These are phyloP conservation scores for Vollenhovia emeryi DNA, from an alignment of 1,140 invertebrate genomes.

Conservation along the genomic window DNA sequence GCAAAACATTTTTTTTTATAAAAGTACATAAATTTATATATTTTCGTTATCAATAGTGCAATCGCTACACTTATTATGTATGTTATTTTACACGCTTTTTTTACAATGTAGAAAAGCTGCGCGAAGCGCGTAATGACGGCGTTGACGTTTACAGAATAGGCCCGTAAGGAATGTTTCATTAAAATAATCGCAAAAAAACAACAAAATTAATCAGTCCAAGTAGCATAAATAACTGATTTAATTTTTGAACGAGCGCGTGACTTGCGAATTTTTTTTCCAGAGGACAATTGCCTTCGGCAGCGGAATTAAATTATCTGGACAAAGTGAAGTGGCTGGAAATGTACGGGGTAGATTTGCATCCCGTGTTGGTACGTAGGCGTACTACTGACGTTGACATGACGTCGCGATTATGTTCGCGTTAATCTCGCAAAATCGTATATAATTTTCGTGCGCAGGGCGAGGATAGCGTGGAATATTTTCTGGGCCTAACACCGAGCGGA, in stretches of 20 bases:
- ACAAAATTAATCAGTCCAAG: neutral
- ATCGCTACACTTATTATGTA: too few species aligned
- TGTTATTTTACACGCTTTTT: too few species aligned
- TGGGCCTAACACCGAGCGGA: constrained; percentile 98
- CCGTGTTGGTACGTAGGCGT: constrained; percentile 88
- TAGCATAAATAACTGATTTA: neutral
- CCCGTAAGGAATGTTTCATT: neutral
- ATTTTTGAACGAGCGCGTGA: neutral
- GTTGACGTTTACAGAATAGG: too few species aligned
- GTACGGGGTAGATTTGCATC: constrained; percentile 94
- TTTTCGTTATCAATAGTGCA: too few species aligned
- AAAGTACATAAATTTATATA: too few species aligned
- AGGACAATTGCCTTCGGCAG: constrained; percentile 89
- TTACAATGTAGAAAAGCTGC: too few species aligned
- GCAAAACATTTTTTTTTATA: too few species aligned
- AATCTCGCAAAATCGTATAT: constrained; percentile 23
- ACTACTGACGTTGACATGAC: neutral
- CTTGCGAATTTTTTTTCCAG: constrained; percentile 83
- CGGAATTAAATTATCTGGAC: constrained; percentile 91
- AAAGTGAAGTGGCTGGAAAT: constrained; percentile 94
- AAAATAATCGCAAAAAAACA: neutral
- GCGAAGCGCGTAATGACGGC: too few species aligned
- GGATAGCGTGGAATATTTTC: constrained; percentile 98
- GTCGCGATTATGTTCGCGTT: neutral
- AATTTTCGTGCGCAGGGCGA: constrained; percentile 91